phyloP scores from a whole-genome alignment of 2,888 invertebrate genomes.

The Blomia tropicalis region DNA sequence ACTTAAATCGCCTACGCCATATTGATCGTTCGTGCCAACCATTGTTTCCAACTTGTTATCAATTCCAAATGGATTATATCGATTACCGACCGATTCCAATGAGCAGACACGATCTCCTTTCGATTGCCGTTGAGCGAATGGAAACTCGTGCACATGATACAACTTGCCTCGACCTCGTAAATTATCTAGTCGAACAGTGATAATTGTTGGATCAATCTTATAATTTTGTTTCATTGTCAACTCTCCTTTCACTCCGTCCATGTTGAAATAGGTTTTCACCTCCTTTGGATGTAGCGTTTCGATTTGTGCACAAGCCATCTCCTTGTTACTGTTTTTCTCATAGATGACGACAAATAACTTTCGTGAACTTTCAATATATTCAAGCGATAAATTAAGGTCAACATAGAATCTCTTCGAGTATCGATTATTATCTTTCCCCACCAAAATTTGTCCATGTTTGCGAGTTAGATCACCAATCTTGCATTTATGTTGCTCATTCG shows the following conservation, averaged over 20 bases:
- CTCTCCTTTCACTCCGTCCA: constrained; percentile 58
- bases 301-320: constrained; percentile 62
- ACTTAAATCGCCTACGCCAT: constrained; percentile 70
- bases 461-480: constrained; percentile 55
- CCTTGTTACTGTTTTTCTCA: constrained; percentile 49
- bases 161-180: constrained; percentile 35
- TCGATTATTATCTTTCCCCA: constrained; percentile 31
- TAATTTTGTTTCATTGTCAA: constrained; percentile 61
- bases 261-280: constrained; percentile 33
- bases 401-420: constrained; percentile 42
- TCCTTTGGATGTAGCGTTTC: constrained; percentile 31
- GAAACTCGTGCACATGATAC: constrained; percentile 39
- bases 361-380: constrained; percentile 43
- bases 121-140: constrained; percentile 32
- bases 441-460: constrained; percentile 51
- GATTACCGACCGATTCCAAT: constrained; percentile 46
- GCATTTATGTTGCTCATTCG: constrained; percentile 33
- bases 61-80: constrained; percentile 55
- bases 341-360: constrained; percentile 63
- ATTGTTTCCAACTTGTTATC: constrained; percentile 31
- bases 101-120: constrained; percentile 41
- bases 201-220: constrained; percentile 49
- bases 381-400: constrained; percentile 52
- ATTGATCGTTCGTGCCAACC: constrained; percentile 70
- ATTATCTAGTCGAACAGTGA: constrained; percentile 42